phyloP scores from a whole-genome alignment of 2,797 vertebrate species.

The Acanthurus lineatus region DNA sequence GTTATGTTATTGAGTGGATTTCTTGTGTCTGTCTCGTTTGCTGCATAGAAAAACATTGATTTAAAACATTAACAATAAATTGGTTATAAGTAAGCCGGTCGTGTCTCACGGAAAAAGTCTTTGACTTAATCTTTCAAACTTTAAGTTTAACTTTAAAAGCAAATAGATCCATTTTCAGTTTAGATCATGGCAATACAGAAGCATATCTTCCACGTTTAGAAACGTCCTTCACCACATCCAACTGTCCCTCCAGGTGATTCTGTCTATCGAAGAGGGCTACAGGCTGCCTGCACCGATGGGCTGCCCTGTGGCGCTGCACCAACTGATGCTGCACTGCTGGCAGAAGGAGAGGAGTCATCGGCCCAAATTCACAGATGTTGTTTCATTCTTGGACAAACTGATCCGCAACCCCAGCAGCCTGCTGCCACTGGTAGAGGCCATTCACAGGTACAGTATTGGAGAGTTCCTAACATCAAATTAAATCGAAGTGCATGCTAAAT shows the following conservation, averaged over 20 bases:
- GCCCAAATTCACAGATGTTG: constrained; percentile 95
- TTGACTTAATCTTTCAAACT: not conserved
- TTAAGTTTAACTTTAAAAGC: not conserved
- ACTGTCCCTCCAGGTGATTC: constrained; percentile 89
- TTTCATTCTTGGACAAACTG: constrained; percentile 95
- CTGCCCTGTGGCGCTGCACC: constrained; percentile 95
- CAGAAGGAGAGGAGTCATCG: constrained; percentile 97
- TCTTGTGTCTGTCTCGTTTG: too few relatives aligned
- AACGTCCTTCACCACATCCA: not conserved
- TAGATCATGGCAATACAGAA: not conserved
- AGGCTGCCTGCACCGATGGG: constrained; percentile 97
- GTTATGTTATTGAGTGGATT: too few relatives aligned
- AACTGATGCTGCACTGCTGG: constrained; percentile 98
- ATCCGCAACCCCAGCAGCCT: constrained; percentile 96
- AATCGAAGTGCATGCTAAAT: not conserved
- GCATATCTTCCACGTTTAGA: not conserved
- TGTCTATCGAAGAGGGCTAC: constrained; percentile 98
- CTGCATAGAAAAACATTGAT: too few relatives aligned
- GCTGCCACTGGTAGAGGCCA: constrained; percentile 89
- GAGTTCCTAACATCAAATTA: not conserved
- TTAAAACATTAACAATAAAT: not conserved
- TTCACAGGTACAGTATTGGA: constrained; percentile 74
- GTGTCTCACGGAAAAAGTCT: not conserved
- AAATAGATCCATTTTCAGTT: not conserved
- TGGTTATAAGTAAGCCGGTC: not conserved